Evolutionary conservation across 2,113 vertebrate species (phyloP), one percentile per base, ranked within the genome.

Genomic region (Falcunculus frontatus): DNA sequence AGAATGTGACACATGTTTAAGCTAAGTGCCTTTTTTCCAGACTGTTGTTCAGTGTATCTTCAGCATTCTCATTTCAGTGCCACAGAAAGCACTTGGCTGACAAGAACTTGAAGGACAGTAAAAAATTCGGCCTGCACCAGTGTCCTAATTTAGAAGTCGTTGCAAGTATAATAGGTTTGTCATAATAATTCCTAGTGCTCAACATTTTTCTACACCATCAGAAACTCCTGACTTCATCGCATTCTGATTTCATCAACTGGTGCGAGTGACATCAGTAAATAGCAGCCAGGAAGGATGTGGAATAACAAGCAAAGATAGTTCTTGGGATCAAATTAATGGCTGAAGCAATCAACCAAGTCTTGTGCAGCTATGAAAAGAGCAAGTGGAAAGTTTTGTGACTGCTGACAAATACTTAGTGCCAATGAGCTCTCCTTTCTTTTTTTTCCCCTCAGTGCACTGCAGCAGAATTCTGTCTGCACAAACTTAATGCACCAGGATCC

Each of bases 401-500:
- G 87, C 86, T 95, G 68, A 96, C 33, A 90, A 90, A 89, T 47
- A 90, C 83, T 92, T 64, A 53, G 5, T 74, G 79, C 4, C 68
- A 75, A 80, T 76, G 32, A 94, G 26, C 12, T 55, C 23, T 69
- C 27, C 16, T 29, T n/a, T 50, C 11, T 16, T 46, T 41, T 41
- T 33, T 30, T 23, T 20, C 0, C 39, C 2, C 19, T 50, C 64
- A 94, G 44, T 79, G 27, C 33, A 80, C 49, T 89, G 86, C 78
- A 93, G 84, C 64, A 96, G 74, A 95, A 90, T 89, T 85, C 63
- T 94, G 77, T 80, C 78, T 35, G 11, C 37, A 81, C 50, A 75
- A 84, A 46, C 23, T 69, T 53, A 83, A 69, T 68, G 67, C 49
- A 76, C 16, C 46, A 83, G 35, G 39, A 76, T 57, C 75, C 32